phyloP scores from a whole-genome alignment of 2,113 vertebrate species.

The Gila orcuttii region DNA sequence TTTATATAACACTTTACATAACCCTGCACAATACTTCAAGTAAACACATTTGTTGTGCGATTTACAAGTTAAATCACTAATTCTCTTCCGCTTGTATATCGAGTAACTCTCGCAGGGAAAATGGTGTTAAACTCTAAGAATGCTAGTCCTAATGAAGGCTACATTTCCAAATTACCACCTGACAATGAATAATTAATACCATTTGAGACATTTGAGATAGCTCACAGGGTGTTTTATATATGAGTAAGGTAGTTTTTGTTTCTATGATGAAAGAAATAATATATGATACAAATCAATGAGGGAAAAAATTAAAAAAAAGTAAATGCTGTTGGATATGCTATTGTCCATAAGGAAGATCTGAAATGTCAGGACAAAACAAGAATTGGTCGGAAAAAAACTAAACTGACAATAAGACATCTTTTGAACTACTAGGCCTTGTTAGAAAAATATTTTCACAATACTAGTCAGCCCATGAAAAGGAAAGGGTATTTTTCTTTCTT shows the following conservation, averaged over 20 bases:
- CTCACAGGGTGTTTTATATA: slow-evolving; percentile 6
- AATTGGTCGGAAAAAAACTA: neutral
- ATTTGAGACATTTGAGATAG: neutral
- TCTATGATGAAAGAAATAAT: neutral
- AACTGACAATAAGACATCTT: neutral
- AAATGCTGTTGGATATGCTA: neutral
- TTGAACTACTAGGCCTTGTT: neutral
- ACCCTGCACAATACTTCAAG: slow-evolving; percentile 30
- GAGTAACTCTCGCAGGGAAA: neutral
- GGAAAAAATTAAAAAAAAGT: neutral
- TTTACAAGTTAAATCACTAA: slow-evolving; percentile 43
- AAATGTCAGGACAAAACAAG: neutral
- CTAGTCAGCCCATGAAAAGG: neutral
- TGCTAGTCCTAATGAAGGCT: neutral
- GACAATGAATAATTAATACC: slow-evolving; percentile 26
- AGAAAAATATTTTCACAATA: neutral
- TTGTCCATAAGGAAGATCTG: neutral
- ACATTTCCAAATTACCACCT: neutral
- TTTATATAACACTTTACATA: slow-evolving; percentile 51
- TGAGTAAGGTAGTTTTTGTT: neutral
- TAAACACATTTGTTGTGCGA: slow-evolving; percentile 45
- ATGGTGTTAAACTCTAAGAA: neutral
- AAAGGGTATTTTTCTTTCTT: neutral
- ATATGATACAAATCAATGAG: neutral
- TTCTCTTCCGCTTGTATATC: slow-evolving; percentile 21